phyloP scores from a whole-genome alignment of 2,113 vertebrate genomes.

The Nanger granti region DNA sequence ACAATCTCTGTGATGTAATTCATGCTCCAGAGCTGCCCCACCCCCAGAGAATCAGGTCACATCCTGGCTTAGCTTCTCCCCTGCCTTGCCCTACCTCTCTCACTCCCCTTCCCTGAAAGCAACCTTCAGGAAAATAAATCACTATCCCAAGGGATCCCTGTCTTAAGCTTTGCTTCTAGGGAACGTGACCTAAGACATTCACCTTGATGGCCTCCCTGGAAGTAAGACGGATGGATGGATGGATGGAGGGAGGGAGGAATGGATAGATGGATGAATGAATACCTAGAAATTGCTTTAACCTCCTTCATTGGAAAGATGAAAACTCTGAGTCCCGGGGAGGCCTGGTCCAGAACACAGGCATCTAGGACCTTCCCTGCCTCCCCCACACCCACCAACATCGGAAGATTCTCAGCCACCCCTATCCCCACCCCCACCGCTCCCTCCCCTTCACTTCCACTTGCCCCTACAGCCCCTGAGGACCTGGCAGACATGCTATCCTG shows the following conservation, averaged over 20 bases:
- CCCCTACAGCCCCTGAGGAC: slow-evolving; percentile 64
- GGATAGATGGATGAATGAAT: background rate
- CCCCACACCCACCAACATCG: background rate
- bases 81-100: background rate
- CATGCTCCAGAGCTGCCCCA: background rate
- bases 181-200: background rate
- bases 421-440: background rate
- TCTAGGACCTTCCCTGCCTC: background rate
- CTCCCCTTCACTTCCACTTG: background rate
- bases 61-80: background rate
- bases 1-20: background rate
- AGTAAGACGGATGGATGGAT: background rate
- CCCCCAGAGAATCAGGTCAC: too few species aligned
- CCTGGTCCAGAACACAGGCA: background rate
- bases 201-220: background rate
- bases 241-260: background rate
- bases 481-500: slow-evolving; percentile 86
- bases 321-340: background rate
- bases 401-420: background rate
- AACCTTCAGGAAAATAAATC: background rate
- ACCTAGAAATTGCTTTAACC: background rate
- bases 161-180: background rate
- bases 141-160: background rate
- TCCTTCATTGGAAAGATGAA: background rate
- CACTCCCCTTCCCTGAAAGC: background rate